Base-by-base conservation (phyloP, 2,888 invertebrate genomes). In the Meandrusa payeni region DNA sequence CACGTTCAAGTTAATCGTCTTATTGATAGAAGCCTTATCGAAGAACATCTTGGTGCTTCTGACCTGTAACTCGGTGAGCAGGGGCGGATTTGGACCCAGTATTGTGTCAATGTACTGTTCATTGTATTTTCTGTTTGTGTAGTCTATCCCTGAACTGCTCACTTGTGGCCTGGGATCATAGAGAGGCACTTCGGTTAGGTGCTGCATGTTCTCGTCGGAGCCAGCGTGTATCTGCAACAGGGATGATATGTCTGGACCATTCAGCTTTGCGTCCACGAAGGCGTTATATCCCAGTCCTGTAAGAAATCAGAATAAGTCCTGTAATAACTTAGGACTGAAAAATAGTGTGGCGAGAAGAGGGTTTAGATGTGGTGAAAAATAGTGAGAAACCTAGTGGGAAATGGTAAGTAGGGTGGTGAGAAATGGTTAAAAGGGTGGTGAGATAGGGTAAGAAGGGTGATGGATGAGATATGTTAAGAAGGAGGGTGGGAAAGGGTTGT, bases 271-370 rank as follows among this genome's bases (percentile, higher is more conserved):
- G 41, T 75, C 64, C 7, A 62, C 63, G 38, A 58, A 77, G 0
- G 48, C 58, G 2, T 61, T 58, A 60, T 73, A 86, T 9, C 86
- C 85, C 0, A 86, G 63, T 2, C 71, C 86, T 86, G 65, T n/a
- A n/a, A n/a, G n/a, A n/a, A n/a, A n/a, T n/a, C n/a, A n/a, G n/a
- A n/a, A n/a, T n/a, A n/a, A n/a, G n/a, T n/a, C n/a, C n/a, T n/a
- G n/a, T n/a, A n/a, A n/a, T n/a, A n/a, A n/a, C n/a, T n/a, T n/a
- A n/a, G n/a, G n/a, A n/a, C n/a, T n/a, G n/a, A n/a, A n/a, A n/a
- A n/a, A n/a, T n/a, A n/a, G n/a, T n/a, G n/a, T n/a, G n/a, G n/a
- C n/a, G n/a, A n/a, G n/a, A n/a, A n/a, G n/a, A n/a, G n/a, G n/a
- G n/a, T n/a, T n/a, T n/a, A n/a, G n/a, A n/a, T n/a, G n/a, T n/a